Evolutionary conservation across 2,113 vertebrate genomes (phyloP), one percentile per base, ranked within the genome.

Genomic region (Neotragus pygmaeus): DNA sequence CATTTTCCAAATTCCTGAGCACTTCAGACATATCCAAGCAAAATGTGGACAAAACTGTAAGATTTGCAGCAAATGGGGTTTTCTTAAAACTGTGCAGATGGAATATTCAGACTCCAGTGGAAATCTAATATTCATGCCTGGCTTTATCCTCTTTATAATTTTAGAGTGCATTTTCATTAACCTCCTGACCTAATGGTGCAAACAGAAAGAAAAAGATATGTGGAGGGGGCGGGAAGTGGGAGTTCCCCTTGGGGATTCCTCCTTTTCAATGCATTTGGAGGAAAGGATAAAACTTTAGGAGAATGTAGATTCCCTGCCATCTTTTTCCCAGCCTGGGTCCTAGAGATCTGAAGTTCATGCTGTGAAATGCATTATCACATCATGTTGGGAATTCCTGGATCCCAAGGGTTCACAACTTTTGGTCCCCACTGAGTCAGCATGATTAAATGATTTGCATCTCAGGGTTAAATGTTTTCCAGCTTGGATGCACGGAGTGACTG

Each of bases 141-240:
- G 57, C 36, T 96, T 97, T 82, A 60, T 97, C 97, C 81, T 94
- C 93, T 91, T 96, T 90, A 95, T 96, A 64, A 98, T 93, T 98
- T 98, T 91, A 94, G 94, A 97, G 91, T 91, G 96, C 89, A 60
- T 98, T 97, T 98, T 98, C 97, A 97, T 98, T 98, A 98, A 98
- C 98, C 97, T 98, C 95, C 98, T 97, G 97, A 97, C 96, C 98
- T 97, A 97, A 97, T 95, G 97, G 96, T 97, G 94, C 97, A 98
- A 98, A 97, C 97, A 97, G 98, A 98, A 98, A 97, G 89, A 96
- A 97, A 92, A 97, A 97, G 96, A 94, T 96, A 93, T 92, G 57
- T 96, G 92, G 97, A 88, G 92, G 95, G 16, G 58, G 93, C 17
- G 73, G 89, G 73, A 25, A 86, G 64, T 88, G 39, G 78, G 90